A percentile compares a stretch with the other conserved stretches of the same genome.
Conservation (phyloP, 2,797 vertebrate species). For the Lacerta viridis region DNA sequence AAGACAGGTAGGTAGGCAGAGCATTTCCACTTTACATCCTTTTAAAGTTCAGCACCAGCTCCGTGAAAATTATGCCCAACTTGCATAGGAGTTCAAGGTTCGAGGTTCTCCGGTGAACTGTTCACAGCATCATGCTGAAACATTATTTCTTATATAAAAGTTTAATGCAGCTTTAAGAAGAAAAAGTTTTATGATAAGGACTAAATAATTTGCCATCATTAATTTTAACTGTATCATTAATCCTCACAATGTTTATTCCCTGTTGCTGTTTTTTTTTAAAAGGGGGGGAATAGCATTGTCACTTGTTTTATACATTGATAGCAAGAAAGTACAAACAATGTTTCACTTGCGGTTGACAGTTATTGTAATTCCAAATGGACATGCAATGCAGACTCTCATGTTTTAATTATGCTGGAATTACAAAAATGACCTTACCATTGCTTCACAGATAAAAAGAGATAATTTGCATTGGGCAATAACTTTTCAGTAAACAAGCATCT, state of each 20-base stretch:
- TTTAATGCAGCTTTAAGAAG: conserved; percentile 45
- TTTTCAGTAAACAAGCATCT: conserved; percentile 53
- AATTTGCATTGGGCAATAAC: conserved; percentile 65
- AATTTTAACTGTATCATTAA: conserved; percentile 60
- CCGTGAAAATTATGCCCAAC: background rate
- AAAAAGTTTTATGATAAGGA: conserved; percentile 31
- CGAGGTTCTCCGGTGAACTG: background rate
- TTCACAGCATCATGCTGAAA: conserved; percentile 39
- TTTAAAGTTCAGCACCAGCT: background rate
- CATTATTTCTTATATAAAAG: conserved; percentile 56
- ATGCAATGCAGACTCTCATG: conserved; percentile 24
- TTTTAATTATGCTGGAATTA: conserved; percentile 59
- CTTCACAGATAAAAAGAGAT: conserved; percentile 43
- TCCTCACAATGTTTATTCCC: background rate
- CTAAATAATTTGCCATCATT: conserved; percentile 56
- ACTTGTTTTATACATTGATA: conserved; percentile 3
- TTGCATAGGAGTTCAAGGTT: background rate
- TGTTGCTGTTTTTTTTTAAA: conserved; percentile 7
- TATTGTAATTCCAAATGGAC: conserved; percentile 49
- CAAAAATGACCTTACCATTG: conserved; percentile 47
- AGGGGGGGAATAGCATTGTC: background rate
- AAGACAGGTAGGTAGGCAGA: background rate
- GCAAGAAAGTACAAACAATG: conserved; percentile 15
- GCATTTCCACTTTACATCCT: background rate
- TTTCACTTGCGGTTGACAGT: conserved; percentile 53